Evolutionary conservation across 2,888 invertebrate genomes (phyloP).

Genomic region (Pterostichus madidus): DNA sequence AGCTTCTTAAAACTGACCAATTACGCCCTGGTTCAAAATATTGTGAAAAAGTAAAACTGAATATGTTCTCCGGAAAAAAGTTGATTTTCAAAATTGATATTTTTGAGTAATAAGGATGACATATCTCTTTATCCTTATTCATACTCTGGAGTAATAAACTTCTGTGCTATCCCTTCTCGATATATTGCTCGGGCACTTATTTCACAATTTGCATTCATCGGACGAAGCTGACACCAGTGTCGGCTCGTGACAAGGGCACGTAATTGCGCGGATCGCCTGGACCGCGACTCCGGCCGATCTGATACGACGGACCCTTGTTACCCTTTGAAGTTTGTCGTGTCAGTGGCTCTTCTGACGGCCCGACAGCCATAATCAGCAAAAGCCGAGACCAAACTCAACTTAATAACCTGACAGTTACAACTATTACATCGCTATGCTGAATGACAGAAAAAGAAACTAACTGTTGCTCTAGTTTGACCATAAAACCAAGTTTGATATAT

Average conservation of each 20-base stretch:
- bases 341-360: constrained; percentile 12
- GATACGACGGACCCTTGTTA: constrained; percentile 55
- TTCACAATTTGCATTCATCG: constrained; percentile 38
- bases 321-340: constrained; percentile 57
- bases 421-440: constrained; percentile 7
- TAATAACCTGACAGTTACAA: constrained; percentile 57
- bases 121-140: no score
- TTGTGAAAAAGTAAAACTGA: no score
- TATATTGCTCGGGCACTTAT: background rate
- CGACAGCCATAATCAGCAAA: constrained; percentile 51
- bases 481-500: background rate
- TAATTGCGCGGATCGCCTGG: constrained; percentile 48
- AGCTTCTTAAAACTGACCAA: no score
- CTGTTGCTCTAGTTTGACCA: background rate
- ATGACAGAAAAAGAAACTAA: background rate
- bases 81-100: no score
- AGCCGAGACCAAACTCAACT: constrained; percentile 27
- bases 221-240: background rate
- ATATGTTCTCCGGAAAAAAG: no score
- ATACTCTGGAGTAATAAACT: no score
- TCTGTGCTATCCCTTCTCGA: no score
- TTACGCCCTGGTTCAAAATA: no score
- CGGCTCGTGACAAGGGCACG: constrained; percentile 42
- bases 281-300: constrained; percentile 20
- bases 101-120: no score